Percentiles rank a stretch among this genome's conserved stretches.
Conservation (phyloP, 1,140 invertebrate genomes). For the Sitodiplosis mosellana region DNA sequence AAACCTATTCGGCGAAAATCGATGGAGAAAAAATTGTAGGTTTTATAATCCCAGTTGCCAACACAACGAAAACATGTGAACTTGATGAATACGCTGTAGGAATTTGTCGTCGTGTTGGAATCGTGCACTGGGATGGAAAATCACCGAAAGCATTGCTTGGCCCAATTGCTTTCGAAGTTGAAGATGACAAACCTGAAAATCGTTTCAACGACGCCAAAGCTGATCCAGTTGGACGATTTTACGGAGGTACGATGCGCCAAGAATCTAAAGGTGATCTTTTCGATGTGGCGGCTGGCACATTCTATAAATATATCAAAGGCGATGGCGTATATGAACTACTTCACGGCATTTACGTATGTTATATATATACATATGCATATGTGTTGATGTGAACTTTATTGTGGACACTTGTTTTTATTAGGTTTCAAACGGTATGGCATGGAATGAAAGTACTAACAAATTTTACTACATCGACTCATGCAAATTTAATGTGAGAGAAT, state of each 20-base stretch:
- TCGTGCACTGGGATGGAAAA: conserved; percentile 34
- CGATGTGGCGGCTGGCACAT: conserved; percentile 14
- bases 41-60: conserved; percentile 33
- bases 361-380: no score
- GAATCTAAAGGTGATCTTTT: not conserved
- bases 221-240: conserved; percentile 42
- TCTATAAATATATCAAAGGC: conserved; percentile 28
- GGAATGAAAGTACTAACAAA: conserved; percentile 35
- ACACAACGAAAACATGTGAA: conserved; percentile 5
- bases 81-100: conserved; percentile 31
- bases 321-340: conserved; percentile 13
- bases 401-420: no score
- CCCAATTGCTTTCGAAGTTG: conserved; percentile 25
- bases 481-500: conserved; percentile 30
- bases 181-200: conserved; percentile 27
- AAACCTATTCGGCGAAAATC: conserved; percentile 1
- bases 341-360: not conserved
- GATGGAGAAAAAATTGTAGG: conserved; percentile 13
- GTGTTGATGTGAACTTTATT: no score
- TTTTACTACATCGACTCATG: conserved; percentile 42
- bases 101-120: conserved; percentile 26
- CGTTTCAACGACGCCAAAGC: conserved; percentile 57
- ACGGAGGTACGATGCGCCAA: conserved; percentile 41
- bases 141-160: conserved; percentile 14
- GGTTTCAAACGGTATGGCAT: conserved; percentile 44